Base-by-base conservation (phyloP, 2,797 vertebrate genomes). In the Brachymystax lenok region DNA sequence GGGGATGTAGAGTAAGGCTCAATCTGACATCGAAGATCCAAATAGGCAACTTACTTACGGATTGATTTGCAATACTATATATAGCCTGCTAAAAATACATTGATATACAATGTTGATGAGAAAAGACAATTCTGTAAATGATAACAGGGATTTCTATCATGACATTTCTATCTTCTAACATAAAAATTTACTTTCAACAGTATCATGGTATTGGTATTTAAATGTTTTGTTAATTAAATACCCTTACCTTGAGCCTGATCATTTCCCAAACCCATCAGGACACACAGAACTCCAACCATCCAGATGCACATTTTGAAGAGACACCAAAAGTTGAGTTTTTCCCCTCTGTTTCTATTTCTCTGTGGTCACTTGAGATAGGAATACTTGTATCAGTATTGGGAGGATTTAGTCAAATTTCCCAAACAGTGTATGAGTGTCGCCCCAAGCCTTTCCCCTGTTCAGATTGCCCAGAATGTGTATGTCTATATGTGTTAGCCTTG, bases 181-280 rank as follows among this genome's bases (percentile, higher is more conserved):
- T 33, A 33, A 33, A 33, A 33, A 33, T 33, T 0, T 33, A 33
- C 33, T 33, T 33, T 33, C 33, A 33, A 33, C 33, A 33, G 33
- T 33, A 33, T 33, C 5, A 4, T 33, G 50, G 50, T 51, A 19
- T 19, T 56, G 52, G 17, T 19, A 56, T 56, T 56, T 59, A 59
- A n/a, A 59, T 59, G 59, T 63, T 63, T 12, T 3, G 59, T 63
- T 24, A 24, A 68, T 35, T 8, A 68, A 69, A 70, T 16, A 21
- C 13, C 2, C 90, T 91, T 90, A 93, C 92, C 61, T 86, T 40
- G 35, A 77, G 3, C 0, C 14, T 5, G 1, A 12, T 6, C 0
- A 13, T 14, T 64, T 81, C 56, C 74, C 54, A 54, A 74, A 52
- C 71, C 83, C 1, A 79, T 27, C 69, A 82, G 72, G 0, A 30